Base-by-base conservation (phyloP, 2,113 vertebrate species). In the Erythrolamprus reginae region DNA sequence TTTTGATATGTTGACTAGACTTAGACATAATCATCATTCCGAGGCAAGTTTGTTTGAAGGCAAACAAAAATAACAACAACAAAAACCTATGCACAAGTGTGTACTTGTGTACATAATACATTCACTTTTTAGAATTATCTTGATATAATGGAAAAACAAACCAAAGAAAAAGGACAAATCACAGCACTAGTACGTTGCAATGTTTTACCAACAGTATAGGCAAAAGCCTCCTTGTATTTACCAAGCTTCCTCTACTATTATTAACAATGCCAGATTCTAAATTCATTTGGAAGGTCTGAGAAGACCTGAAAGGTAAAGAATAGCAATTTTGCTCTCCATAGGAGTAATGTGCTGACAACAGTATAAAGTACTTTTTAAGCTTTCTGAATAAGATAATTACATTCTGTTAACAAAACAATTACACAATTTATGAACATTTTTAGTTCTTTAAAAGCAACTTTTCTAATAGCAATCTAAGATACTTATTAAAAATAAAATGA, bases 311-410 rank as follows among this genome's bases (percentile, higher is more conserved):
- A 95, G 93, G 91, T 56, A 48, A 90, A 92, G 91, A 90, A 82
- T 42, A 95, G 90, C 86, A 86, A 24, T 50, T 92, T 86, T 89
- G 88, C 87, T 91, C 90, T 93, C 65, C 82, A 88, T 92, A 95
- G 92, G 92, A 92, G 93, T 88, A 82, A 50, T 10, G 88, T 90
- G 92, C 90, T 96, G 91, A 94, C 87, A 93, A 92, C 52, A 92
- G 87, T 1, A 93, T 7, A 93, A 93, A 70, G 82, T 93, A 94
- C 92, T 90, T 94, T 94, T 84, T 82, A 91, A 89, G 53, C 48
- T 93, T 42, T 47, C 42, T 10, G 28, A 45, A 28, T 82, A 95
- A 23, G 83, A 93, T 93, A 93, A 89, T 38, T 0, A 52, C 42
- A 51, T 9, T 26, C 21, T 13, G 5, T 42, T 86, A 52, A 77